These are phyloP conservation scores for Cosmorhoe ocellata DNA, from an alignment of 2,888 invertebrate genomes.

Conservation along the genomic window DNA sequence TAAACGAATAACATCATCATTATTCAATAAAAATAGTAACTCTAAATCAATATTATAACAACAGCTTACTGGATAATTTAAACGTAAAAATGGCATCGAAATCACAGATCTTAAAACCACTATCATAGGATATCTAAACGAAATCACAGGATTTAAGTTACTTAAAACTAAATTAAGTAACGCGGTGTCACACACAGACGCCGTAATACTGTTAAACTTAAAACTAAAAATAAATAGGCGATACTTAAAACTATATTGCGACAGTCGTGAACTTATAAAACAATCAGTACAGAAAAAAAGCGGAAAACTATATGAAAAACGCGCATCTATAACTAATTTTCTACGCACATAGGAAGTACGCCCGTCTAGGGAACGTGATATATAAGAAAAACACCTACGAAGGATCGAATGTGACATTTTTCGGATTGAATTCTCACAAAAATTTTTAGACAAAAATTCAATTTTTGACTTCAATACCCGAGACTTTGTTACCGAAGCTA, in stretches of 20 bases:
- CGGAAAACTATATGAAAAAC: constrained; percentile 56
- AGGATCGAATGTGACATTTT: constrained; percentile 21
- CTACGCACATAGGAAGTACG: constrained; percentile 23
- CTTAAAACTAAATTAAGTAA: constrained; percentile 62
- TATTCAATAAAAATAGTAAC: constrained; percentile 47
- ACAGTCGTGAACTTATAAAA: constrained; percentile 36
- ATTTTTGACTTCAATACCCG: background rate
- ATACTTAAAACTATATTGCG: constrained; percentile 50
- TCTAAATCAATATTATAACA: constrained; percentile 56
- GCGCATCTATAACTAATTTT: constrained; percentile 49
- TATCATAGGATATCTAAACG: constrained; percentile 62
- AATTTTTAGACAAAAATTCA: background rate
- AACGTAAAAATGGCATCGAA: constrained; percentile 67
- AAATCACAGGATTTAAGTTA: constrained; percentile 69
- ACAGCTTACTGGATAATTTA: constrained; percentile 55
- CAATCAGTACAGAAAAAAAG: constrained; percentile 71
- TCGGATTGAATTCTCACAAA: background rate
- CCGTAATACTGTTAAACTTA: constrained; percentile 41
- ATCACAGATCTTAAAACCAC: constrained; percentile 68
- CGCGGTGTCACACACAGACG: constrained; percentile 10
- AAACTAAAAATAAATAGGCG: constrained; percentile 56
- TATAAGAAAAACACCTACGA: constrained; percentile 13
- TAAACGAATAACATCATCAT: constrained; percentile 31
- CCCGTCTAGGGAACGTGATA: constrained; percentile 21
- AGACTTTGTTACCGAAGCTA: background rate